Evolutionary conservation across 2,797 vertebrate species (phyloP).

Genomic region (Spheniscus humboldti): DNA sequence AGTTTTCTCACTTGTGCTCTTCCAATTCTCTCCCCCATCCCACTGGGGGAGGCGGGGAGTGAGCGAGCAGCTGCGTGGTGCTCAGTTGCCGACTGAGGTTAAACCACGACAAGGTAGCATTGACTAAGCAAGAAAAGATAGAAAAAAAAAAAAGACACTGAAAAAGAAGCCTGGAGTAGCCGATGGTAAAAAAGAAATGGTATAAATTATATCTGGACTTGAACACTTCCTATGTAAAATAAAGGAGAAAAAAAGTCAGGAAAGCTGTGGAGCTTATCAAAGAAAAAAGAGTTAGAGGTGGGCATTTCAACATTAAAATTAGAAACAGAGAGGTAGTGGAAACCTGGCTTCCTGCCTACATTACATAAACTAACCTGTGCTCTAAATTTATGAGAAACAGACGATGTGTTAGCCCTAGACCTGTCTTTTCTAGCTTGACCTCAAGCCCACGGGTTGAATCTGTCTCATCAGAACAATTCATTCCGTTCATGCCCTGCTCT

Average conservation of each 20-base stretch:
- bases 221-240: constrained; percentile 16
- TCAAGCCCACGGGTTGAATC: background rate
- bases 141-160: constrained; percentile 17
- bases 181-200: constrained; percentile 6
- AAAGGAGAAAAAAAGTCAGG: background rate
- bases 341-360: constrained; percentile 6
- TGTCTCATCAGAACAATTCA: background rate
- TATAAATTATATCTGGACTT: constrained; percentile 36
- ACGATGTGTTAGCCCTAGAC: background rate
- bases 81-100: too few species aligned
- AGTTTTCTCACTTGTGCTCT: too few species aligned
- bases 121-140: constrained; percentile 24
- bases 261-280: background rate
- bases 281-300: background rate
- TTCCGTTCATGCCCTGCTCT: background rate
- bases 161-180: constrained; percentile 43
- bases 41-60: too few species aligned
- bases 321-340: background rate
- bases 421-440: constrained; percentile 16
- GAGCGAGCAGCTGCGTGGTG: too few species aligned
- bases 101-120: background rate
- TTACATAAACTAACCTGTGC: constrained; percentile 26
- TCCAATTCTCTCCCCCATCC: too few species aligned
- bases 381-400: constrained; percentile 1
- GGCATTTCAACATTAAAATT: constrained; percentile 22